A percentile compares a stretch with the other conserved stretches of the same genome.
Conservation (phyloP, 1,140 invertebrate species). For the Stenopsyche tienmushanensis region DNA sequence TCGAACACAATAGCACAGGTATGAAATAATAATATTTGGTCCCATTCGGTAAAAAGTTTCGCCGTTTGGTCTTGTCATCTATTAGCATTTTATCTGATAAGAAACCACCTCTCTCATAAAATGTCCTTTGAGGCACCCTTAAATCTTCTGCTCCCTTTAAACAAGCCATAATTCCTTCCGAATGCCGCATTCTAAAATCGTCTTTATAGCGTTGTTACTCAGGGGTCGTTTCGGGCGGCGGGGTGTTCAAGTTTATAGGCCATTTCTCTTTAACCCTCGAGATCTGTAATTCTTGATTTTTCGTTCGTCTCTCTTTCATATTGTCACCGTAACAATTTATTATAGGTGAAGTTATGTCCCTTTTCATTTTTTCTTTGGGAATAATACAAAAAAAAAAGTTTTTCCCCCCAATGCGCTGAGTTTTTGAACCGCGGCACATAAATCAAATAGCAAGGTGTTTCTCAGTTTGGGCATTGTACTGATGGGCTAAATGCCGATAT, state of each 20-base stretch:
- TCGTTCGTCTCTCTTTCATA: conserved; percentile 38
- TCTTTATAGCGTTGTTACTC: no score
- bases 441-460: conserved; percentile 40
- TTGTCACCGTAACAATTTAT: conserved; percentile 41
- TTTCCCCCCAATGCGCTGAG: conserved; percentile 10
- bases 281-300: conserved; percentile 37
- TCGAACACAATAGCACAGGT: conserved; percentile 19
- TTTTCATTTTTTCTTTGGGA: conserved; percentile 34
- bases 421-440: conserved; percentile 28
- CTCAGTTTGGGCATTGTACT: no score
- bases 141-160: conserved; percentile 20
- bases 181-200: neutral
- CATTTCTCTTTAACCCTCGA: neutral
- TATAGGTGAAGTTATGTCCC: conserved; percentile 37
- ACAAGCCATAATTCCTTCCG: neutral
- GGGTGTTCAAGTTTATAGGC: neutral
- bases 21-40: conserved; percentile 29
- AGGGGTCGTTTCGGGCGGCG: neutral
- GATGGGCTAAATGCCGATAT: no score
- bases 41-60: conserved; percentile 24
- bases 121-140: conserved; percentile 28
- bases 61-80: conserved; percentile 31
- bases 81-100: conserved; percentile 35
- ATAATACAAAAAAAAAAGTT: conserved; percentile 25
- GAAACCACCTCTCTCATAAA: conserved; percentile 28